Base-by-base conservation (phyloP, 1,140 invertebrate genomes). In the Drosophila sulfurigaster region DNA sequence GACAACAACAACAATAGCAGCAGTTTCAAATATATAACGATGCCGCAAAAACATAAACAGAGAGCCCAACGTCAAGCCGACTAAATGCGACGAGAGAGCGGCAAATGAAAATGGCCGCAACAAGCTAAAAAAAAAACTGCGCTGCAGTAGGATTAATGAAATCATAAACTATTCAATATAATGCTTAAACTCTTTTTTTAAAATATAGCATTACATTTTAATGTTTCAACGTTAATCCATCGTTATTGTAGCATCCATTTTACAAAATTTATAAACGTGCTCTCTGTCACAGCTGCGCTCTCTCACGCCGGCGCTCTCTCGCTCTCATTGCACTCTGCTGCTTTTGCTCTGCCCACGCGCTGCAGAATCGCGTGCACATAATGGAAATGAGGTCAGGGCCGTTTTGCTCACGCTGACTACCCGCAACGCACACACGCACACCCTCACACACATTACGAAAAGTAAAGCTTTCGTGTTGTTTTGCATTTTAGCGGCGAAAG, bases 31-130 rank as follows among this genome's bases (percentile, higher is more conserved):
- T 73, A 73, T 52, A 75, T 75, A 70, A 71, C 73, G 73, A 25
- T 58, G 70, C 63, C 80, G 80, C 80, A 83, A 91, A 91, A 91
- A 91, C 81, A 91, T 91, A 91, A 91, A 91, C 88, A 91, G 88
- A 91, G 88, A 91, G 79, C 52, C 73, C 30, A 46, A 6, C 16
- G 46, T 30, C 32, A 64, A 80, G 83, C 81, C 78, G 73, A 81
- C 75, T 70, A 75, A 16, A 10, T 10, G 59, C 41, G 35, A 51
- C 16, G 35, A 74, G 75, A 91, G 67, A 58, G 75, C 41, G 45
- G 25, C 38, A 41, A 45, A 25, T 15, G n/a, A 45, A 60, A 54
- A 66, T 58, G 52, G 46, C 64, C 54, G 54, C 46, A 13, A 57
- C 38, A 28, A 32, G 5, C 28, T 25, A 28, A 10, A 38, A 3